Percentiles rank a stretch among this genome's conserved stretches.
Conservation (phyloP, 2,113 vertebrate genomes). For the Cyanoramphus novaezelandiae region DNA sequence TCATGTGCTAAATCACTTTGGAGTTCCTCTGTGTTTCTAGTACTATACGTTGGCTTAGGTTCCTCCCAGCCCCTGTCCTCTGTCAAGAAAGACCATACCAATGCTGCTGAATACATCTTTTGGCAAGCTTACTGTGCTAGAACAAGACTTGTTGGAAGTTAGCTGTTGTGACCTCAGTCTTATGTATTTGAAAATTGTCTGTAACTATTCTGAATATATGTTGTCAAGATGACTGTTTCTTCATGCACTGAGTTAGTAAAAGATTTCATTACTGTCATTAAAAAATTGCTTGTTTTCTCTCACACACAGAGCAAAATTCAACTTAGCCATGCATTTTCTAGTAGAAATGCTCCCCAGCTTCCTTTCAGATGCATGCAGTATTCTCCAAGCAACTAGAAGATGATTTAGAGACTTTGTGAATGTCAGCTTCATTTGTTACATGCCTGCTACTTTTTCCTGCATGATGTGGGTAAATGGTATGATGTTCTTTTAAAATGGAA, state of each 20-base stretch:
- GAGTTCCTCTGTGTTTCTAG: conserved; percentile 62
- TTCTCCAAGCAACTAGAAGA: conserved; percentile 71
- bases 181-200: conserved; percentile 74
- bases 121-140: conserved; percentile 53
- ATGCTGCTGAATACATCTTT: conserved; percentile 49
- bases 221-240: conserved; percentile 63
- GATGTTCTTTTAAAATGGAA: conserved; percentile 88
- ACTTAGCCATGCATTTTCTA: conserved; percentile 76
- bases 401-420: conserved; percentile 75
- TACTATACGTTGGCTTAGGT: conserved; percentile 25
- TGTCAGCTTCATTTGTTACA: conserved; percentile 80
- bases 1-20: conserved; percentile 40
- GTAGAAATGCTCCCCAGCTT: conserved; percentile 60
- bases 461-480: conserved; percentile 84
- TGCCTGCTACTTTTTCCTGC: conserved; percentile 86
- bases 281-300: conserved; percentile 73
- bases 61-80: not conserved
- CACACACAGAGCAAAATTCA: conserved; percentile 49
- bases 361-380: conserved; percentile 82
- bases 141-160: conserved; percentile 63
- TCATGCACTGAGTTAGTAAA: conserved; percentile 73
- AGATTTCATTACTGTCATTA: conserved; percentile 74
- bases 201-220: conserved; percentile 67
- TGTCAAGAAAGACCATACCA: conserved; percentile 24
- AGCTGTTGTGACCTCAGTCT: conserved; percentile 83